These are phyloP conservation scores for Elymnias hypermnestra DNA, from an alignment of 1,140 invertebrate species.

Conservation along the genomic window DNA sequence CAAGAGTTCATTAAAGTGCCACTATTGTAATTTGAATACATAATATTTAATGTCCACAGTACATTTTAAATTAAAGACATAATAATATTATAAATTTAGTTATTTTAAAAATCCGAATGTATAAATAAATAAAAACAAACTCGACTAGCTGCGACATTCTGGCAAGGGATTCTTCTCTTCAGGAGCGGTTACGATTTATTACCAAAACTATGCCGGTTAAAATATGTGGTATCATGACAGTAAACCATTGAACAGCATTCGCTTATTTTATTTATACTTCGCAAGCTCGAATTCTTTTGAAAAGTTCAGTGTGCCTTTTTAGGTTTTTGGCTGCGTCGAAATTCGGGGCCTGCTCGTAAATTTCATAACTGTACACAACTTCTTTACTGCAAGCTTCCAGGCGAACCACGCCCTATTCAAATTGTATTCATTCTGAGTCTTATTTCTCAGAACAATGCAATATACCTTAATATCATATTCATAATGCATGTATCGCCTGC, in stretches of 20 bases:
- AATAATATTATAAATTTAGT: no score
- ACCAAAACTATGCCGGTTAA: no score
- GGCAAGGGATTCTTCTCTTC: no score
- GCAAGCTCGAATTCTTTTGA: conserved; percentile 9
- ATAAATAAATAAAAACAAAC: no score
- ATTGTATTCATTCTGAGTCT: conserved; percentile 12
- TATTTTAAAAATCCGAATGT: no score
- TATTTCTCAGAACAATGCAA: conserved; percentile 10
- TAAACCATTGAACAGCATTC: neutral
- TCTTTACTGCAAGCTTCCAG: conserved; percentile 17
- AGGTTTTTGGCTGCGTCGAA: conserved; percentile 16
- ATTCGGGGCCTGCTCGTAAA: conserved; percentile 19
- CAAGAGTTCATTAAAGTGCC: no score
- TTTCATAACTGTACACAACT: conserved; percentile 22
- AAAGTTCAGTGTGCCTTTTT: conserved; percentile 19
- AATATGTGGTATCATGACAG: no score
- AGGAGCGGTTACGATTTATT: no score
- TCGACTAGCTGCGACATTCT: no score
- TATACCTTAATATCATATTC: neutral
- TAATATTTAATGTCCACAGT: no score
- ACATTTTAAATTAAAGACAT: no score
- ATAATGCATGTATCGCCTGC: neutral
- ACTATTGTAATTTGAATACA: no score
- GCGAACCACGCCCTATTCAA: conserved; percentile 19
- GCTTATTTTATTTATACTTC: conserved; percentile 1